Base-by-base conservation (phyloP, 2,888 invertebrate genomes). In the Harpalus rubripes region DNA sequence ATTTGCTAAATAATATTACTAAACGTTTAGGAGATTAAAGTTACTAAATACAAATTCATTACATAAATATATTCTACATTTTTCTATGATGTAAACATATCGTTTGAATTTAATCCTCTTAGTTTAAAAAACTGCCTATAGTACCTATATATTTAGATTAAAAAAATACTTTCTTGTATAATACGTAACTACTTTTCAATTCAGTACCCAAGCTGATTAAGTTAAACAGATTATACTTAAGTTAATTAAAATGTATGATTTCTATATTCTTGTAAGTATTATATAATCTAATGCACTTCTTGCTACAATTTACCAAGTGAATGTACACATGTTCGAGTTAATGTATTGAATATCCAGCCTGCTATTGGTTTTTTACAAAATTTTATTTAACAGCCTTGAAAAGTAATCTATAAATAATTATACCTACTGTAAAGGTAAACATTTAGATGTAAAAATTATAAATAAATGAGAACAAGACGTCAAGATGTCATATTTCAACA, bases 391-490 rank as follows among this genome's bases (percentile, higher is more conserved):
- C 65, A 65, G 10, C 65, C 65, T 65, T 65, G 65, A 65, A 32
- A 65, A 32, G n/a, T 65, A 65, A 65, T 65, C 12, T 26, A 65
- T 65, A 65, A 65, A 65, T 65, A 65, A 65, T 65, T 65, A 65
- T 65, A 61, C 61, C 22, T 61, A 61, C 61, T 18, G 16, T 16
- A 15, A 10, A 65, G n/a, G 32, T 32, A n/a, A 32, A 39, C n/a
- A 4, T n/a, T 32, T 0, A n/a, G n/a, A 65, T 6, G 15, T 32
- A 65, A 65, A 65, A 65, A 65, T n/a, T 6, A n/a, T 65, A 32
- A 65, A 65, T 65, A 65, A 65, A n/a, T 12, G 8, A 22, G n/a
- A 18, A 0, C 61, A 32, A 58, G n/a, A 44, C 44, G 10, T 1
- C 58, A 58, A 7, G 58, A 32, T 65, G 26, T 65, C 65, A 65